These are phyloP conservation scores for Zaprionus nigranus DNA, from an alignment of 1,140 invertebrate genomes.

Conservation along the genomic window DNA sequence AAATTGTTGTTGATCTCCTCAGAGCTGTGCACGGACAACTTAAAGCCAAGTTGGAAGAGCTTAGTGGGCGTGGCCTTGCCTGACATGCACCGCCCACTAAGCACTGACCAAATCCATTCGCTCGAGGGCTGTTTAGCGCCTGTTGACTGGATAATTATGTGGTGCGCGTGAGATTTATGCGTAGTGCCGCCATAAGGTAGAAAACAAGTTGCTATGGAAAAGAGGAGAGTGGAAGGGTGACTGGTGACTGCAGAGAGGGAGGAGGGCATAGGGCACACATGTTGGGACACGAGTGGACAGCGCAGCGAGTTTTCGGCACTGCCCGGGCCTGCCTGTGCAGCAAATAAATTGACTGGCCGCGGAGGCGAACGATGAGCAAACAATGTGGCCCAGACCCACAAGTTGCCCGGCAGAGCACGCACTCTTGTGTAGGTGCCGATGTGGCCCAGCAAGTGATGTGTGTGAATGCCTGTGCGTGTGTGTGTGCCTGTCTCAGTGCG, in stretches of 20 bases:
- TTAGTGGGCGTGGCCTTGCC: constrained; percentile 13
- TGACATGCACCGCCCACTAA: constrained; percentile 18
- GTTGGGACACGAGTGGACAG: constrained; percentile 20
- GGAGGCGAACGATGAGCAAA: constrained; percentile 58
- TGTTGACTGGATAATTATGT: constrained; percentile 83
- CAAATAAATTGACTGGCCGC: constrained; percentile 80
- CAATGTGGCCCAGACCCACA: constrained; percentile 36
- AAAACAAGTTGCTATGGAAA: constrained; percentile 40
- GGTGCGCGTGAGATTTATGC: constrained; percentile 79
- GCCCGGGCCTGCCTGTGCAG: constrained; percentile 60
- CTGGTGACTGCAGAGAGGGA: neutral
- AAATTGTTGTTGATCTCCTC: neutral
- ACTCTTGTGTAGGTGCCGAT: constrained; percentile 77
- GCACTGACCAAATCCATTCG: constrained; percentile 54
- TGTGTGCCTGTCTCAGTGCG: constrained; percentile 27
- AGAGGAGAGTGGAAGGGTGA: neutral
- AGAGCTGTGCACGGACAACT: neutral
- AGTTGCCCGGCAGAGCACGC: constrained; percentile 26
- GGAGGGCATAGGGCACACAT: neutral
- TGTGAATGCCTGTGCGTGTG: constrained; percentile 23
- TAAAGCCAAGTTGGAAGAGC: constrained; percentile 1
- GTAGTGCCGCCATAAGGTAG: constrained; percentile 65
- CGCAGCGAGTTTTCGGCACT: constrained; percentile 6
- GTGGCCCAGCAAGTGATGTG: constrained; percentile 20
- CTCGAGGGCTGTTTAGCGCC: constrained; percentile 67